Evolutionary conservation across 2,113 vertebrate genomes (phyloP), one percentile per base, ranked within the genome.

Genomic region (Gadus macrocephalus): DNA sequence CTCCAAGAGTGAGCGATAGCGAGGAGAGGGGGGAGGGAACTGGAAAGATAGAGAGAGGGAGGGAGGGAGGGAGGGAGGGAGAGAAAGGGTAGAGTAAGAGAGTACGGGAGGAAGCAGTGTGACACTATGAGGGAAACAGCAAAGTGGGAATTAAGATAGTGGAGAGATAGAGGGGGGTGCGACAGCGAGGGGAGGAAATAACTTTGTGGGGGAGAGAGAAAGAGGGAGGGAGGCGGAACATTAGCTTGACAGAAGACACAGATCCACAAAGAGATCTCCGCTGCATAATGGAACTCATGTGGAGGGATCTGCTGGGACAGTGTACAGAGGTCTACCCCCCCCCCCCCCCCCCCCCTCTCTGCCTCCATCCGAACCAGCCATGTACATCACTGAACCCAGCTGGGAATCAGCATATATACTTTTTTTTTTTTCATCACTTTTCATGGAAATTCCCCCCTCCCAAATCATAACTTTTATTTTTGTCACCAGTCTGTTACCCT

Each of bases 261-360:
- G 66, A 73, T 7, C 31, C 31, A 35, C 31, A 65, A 64, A 70
- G 68, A 67, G 58, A 62, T 19, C 56, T 84, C 81, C 71, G 77
- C 84, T 86, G 81, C 86, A 90, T 88, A 88, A 90, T 89, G 90
- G 82, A 90, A 84, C 81, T 84, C 82, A 35, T 35, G 31, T 35
- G 31, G 31, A 35, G 31, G 31, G 31, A 35, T 35, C 4, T 35
- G 31, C 31, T 35, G 31, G 0, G 31, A 35, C 31, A 35, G 31
- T 35, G 31, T 35, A 35, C 31, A 35, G 31, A 35, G 4, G 31
- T 35, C 31, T 35, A 25, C 25, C 25, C 25, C 25, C 25, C 25
- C 25, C 22, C 22, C 22, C 22, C 22, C 22, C 22, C 22, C 1
- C 25, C 25, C 25, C 25, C 25, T 3, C 2, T 25, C 25, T 25